Conservation (phyloP, 1,140 invertebrate species). For the Bombus superbus region DNA sequence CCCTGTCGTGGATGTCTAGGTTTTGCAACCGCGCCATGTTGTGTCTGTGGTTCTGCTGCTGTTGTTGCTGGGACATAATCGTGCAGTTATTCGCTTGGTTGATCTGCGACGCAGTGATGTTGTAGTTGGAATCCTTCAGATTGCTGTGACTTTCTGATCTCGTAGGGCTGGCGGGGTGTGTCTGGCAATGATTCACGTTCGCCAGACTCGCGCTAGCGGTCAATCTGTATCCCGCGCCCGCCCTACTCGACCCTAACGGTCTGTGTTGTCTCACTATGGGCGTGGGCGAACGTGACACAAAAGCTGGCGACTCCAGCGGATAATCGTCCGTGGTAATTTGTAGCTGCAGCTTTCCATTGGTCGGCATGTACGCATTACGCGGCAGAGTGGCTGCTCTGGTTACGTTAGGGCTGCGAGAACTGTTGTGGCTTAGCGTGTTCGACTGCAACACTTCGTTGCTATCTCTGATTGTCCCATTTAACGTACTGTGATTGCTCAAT, state of each 20-base stretch:
- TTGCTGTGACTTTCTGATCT: slow-evolving; percentile 81
- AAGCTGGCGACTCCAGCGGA: slow-evolving; percentile 83
- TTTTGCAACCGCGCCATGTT: slow-evolving; percentile 75
- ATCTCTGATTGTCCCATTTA: slow-evolving; percentile 79
- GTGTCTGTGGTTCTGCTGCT: slow-evolving; percentile 72
- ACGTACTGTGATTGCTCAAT: slow-evolving; percentile 79
- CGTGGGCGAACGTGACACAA: slow-evolving; percentile 84
- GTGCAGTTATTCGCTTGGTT: slow-evolving; percentile 72
- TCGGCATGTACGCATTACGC: slow-evolving; percentile 86
- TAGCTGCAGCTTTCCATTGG: slow-evolving; percentile 78
- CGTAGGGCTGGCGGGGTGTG: slow-evolving; percentile 77
- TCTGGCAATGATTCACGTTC: slow-evolving; percentile 81
- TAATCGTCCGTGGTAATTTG: slow-evolving; percentile 83
- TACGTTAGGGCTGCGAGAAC: slow-evolving; percentile 81
- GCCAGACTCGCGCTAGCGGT: slow-evolving; percentile 84
- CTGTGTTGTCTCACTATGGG: slow-evolving; percentile 79
- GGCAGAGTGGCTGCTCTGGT: slow-evolving; percentile 87
- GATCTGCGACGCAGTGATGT: slow-evolving; percentile 74
- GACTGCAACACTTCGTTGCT: slow-evolving; percentile 78
- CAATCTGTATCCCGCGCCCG: slow-evolving; percentile 75
- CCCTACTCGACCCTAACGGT: slow-evolving; percentile 68
- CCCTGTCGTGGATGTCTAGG: slow-evolving; percentile 77
- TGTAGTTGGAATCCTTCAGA: slow-evolving; percentile 81
- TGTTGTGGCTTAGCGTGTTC: slow-evolving; percentile 80
- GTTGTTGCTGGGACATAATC: slow-evolving; percentile 65